Percentiles rank a stretch among this genome's conserved stretches.
These are phyloP conservation scores for Mesocentrotus franciscanus DNA, from an alignment of 53 echinoderm and acorn worm species.

Conservation along the genomic window DNA sequence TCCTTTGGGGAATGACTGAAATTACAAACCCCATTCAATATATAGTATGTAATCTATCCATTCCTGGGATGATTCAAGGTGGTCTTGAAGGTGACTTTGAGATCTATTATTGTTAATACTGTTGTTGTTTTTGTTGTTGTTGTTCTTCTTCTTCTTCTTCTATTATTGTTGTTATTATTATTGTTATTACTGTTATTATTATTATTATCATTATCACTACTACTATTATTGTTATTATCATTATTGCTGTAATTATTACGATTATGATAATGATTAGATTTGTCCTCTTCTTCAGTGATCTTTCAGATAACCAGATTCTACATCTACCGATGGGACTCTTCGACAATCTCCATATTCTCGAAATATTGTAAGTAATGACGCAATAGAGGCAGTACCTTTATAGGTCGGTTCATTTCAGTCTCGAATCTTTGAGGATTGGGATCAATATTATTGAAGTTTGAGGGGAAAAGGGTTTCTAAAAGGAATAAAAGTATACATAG, in stretches of 20 bases:
- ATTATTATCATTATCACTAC: no score
- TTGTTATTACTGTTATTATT: no score
- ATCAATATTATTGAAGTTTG: neutral
- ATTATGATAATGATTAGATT: no score
- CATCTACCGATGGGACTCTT: slow-evolving; percentile 69
- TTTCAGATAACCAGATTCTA: slow-evolving; percentile 68
- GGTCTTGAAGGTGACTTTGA: neutral
- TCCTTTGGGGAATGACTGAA: neutral
- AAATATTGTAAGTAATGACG: slow-evolving; percentile 74
- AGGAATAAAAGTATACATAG: no score
- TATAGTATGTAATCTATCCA: neutral
- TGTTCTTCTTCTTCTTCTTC: neutral
- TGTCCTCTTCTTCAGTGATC: slow-evolving; percentile 55
- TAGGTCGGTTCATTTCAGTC: no score
- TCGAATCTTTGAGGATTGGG: no score
- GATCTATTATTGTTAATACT: no score
- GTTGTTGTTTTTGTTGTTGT: no score
- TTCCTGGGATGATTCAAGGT: neutral
- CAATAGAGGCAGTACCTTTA: neutral
- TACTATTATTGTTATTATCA: no score
- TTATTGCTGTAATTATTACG: no score
- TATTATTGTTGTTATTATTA: no score
- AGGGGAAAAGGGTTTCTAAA: neutral
- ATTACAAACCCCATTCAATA: neutral
- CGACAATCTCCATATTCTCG: slow-evolving; percentile 65